Evolutionary conservation across 2,888 invertebrate species (phyloP).

Genomic region (Aporophyla lueneburgensis): DNA sequence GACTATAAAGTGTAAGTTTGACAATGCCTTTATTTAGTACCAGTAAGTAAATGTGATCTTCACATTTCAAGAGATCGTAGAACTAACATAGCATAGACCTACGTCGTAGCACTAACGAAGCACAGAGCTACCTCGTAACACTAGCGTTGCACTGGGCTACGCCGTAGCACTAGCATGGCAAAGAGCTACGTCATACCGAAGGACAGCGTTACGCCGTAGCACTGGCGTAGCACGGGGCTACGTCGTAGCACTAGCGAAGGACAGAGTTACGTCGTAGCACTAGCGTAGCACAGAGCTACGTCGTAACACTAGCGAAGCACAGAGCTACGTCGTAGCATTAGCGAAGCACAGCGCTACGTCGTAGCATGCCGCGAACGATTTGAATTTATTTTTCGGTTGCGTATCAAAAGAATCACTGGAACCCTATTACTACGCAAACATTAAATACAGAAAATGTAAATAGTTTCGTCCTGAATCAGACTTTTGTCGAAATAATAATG

Average conservation of each 20-base stretch:
- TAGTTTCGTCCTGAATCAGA: background rate
- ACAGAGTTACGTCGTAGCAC: slow-evolving; percentile 26
- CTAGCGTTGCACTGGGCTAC: background rate
- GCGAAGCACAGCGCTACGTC: slow-evolving; percentile 1
- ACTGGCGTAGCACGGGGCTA: background rate
- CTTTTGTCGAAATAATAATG: background rate
- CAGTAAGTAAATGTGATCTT: background rate
- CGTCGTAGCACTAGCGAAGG: slow-evolving; percentile 3
- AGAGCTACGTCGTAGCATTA: slow-evolving; percentile 1
- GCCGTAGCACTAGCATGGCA: background rate
- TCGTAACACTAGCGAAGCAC: background rate
- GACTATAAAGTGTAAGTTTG: background rate
- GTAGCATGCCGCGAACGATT: slow-evolving; percentile 29
- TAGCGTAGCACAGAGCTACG: background rate
- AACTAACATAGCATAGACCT: background rate
- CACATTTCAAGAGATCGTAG: background rate
- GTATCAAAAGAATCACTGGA: background rate
- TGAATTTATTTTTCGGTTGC: background rate
- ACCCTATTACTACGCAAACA: background rate
- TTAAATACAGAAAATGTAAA: background rate
- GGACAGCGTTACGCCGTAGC: slow-evolving; percentile 25
- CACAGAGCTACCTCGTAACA: slow-evolving; percentile 22
- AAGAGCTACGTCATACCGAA: background rate
- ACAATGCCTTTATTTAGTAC: background rate
- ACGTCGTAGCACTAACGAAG: slow-evolving; percentile 4